phyloP scores from a whole-genome alignment of 2,113 vertebrate species.

The Irena cyanogastra region DNA sequence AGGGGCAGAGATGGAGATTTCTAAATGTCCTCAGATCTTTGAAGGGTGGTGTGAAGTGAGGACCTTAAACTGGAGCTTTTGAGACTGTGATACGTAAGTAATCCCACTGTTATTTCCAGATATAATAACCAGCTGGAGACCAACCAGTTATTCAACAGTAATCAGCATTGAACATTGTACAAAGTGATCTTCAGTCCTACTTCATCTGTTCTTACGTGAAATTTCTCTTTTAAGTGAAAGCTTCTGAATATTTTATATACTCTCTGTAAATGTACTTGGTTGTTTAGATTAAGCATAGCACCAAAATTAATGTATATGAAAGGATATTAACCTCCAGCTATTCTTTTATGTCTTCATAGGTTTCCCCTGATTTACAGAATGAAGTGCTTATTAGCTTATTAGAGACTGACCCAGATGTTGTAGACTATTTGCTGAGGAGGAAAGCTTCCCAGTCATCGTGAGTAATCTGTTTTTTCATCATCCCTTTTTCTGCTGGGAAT shows the following conservation, averaged over 20 bases:
- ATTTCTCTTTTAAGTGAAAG: neutral
- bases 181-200: neutral
- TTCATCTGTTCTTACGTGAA: neutral
- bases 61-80: neutral
- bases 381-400: conserved; percentile 91
- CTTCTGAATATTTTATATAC: neutral
- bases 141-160: neutral
- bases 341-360: conserved; percentile 67
- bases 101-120: neutral
- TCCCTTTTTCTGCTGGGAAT: conserved; percentile 42
- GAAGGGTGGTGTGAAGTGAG: neutral
- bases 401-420: conserved; percentile 93
- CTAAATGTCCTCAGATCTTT: neutral
- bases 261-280: neutral
- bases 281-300: neutral
- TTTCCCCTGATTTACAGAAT: conserved; percentile 93
- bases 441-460: conserved; percentile 89
- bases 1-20: neutral
- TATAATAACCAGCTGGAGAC: neutral
- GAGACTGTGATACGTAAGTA: neutral
- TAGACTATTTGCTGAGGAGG: conserved; percentile 92
- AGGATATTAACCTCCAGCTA: neutral
- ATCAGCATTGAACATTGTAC: neutral
- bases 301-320: neutral
- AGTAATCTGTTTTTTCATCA: conserved; percentile 68